Evolutionary conservation across 2,113 vertebrate species (phyloP).

Genomic region (Eudyptes chrysolophus): DNA sequence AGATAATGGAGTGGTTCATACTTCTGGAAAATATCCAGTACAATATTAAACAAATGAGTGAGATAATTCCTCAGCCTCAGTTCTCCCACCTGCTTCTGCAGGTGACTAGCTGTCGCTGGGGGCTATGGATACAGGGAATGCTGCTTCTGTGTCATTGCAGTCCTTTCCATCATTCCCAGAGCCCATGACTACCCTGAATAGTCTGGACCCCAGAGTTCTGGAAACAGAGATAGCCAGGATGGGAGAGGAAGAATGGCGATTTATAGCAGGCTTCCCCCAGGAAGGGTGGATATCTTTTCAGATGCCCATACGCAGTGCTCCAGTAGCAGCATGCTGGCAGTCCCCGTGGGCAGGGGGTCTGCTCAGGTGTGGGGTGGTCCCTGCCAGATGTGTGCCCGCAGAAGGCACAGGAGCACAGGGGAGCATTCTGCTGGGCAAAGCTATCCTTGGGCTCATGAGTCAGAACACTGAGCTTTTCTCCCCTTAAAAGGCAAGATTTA

Average conservation of each 20-base stretch:
- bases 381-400: accelerated
- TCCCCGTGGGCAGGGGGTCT: accelerated
- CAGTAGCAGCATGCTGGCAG: background rate
- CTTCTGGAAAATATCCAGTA: background rate
- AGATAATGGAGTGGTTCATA: background rate
- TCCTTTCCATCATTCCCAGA: background rate
- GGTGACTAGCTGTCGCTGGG: background rate
- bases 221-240: background rate
- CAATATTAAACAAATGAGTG: background rate
- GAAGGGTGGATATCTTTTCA: background rate
- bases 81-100: background rate
- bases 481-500: background rate
- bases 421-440: background rate
- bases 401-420: background rate
- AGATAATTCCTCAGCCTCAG: background rate
- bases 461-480: background rate
- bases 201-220: background rate
- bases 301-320: background rate
- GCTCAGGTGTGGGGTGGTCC: background rate
- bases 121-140: background rate
- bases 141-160: background rate
- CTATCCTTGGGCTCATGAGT: background rate
- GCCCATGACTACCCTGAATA: background rate
- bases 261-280: background rate
- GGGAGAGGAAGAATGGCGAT: background rate